Conservation (phyloP, 2,797 vertebrate species). For the Luscinia luscinia region DNA sequence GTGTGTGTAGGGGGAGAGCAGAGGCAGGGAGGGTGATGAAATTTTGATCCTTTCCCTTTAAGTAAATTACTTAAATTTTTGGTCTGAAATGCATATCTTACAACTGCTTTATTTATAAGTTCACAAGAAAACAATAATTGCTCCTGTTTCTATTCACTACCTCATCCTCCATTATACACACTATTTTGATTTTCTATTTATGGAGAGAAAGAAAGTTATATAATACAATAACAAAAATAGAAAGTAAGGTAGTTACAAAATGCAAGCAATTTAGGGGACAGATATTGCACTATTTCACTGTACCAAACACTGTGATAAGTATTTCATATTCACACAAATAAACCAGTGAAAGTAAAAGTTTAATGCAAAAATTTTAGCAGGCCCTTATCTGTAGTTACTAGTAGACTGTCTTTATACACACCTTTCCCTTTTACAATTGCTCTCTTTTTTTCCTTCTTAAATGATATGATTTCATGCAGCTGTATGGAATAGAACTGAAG, state of each 20-base stretch:
- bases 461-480: neutral
- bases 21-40: neutral
- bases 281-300: neutral
- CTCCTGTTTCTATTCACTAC: neutral
- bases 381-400: neutral
- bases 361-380: constrained; percentile 45
- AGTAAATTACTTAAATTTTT: neutral
- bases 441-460: neutral
- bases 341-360: neutral
- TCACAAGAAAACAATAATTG: neutral
- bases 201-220: neutral
- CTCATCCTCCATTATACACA: neutral
- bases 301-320: neutral
- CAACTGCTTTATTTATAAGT: neutral
- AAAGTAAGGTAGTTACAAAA: neutral
- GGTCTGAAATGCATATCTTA: neutral
- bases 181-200: neutral
- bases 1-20: no score
- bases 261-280: neutral
- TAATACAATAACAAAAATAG: neutral
- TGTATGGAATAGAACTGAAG: constrained; percentile 8
- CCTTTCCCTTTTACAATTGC: neutral
- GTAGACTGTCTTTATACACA: neutral
- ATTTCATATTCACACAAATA: neutral
- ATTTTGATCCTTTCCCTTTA: neutral